Percentiles rank a stretch among this genome's conserved stretches.
Conservation (phyloP, 1,140 invertebrate species). For the Parapsyche elsis region DNA sequence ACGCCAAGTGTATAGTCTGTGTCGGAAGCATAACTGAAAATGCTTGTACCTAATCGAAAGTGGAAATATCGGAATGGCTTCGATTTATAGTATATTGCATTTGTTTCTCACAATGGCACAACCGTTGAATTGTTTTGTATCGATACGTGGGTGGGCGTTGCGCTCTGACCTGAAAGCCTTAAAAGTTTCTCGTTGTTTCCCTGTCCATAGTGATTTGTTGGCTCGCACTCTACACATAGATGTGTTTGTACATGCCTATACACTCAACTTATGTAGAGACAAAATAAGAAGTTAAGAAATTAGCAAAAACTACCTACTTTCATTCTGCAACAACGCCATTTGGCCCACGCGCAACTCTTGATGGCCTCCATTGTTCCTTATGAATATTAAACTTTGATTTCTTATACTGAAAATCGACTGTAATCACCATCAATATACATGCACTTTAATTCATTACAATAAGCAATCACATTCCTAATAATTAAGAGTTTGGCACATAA, state of each 20-base stretch:
- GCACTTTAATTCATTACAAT: no score
- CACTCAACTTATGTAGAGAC: background rate
- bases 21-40: no score
- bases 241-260: background rate
- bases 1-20: no score
- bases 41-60: background rate
- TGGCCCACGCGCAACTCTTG: background rate
- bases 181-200: constrained; percentile 34
- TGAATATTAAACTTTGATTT: background rate
- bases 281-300: constrained; percentile 18
- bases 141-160: background rate
- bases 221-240: background rate
- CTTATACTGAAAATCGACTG: background rate
- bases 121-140: background rate
- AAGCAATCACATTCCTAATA: no score
- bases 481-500: no score
- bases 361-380: background rate
- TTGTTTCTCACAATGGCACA: constrained; percentile 20
- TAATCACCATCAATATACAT: background rate
- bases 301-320: background rate
- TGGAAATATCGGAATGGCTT: background rate
- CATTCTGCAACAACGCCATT: background rate
- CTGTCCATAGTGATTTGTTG: constrained; percentile 36
- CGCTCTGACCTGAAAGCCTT: constrained; percentile 29
- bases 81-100: constrained; percentile 19